A percentile compares a stretch with the other conserved stretches of the same genome.
phyloP scores from a whole-genome alignment of 2,888 invertebrate genomes.

The Pyrrhia umbra region DNA sequence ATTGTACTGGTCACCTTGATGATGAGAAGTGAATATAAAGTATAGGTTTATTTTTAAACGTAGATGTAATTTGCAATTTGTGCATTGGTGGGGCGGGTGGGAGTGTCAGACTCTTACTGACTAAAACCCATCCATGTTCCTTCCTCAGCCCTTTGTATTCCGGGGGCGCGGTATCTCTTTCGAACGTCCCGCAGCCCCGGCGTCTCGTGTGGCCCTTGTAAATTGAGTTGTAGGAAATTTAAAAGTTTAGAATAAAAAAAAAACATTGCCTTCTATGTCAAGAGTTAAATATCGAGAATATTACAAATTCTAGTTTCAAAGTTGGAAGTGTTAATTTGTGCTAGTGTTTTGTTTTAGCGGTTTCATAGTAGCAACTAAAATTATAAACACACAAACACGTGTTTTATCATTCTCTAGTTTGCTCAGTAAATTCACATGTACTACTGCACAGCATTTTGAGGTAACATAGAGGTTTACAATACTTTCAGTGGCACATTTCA shows the following conservation, averaged over 20 bases:
- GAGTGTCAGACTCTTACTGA: no score
- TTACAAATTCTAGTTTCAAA: neutral
- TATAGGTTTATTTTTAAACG: constrained; percentile 12
- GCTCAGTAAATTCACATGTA: constrained; percentile 23
- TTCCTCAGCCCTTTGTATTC: no score
- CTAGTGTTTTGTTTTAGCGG: neutral
- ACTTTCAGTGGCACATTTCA: constrained; percentile 10
- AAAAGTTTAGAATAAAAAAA: no score
- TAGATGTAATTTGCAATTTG: constrained; percentile 34
- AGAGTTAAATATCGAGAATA: neutral
- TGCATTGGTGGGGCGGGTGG: no score
- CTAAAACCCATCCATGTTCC: no score
- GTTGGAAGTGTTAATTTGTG: neutral
- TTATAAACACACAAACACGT: constrained; percentile 22
- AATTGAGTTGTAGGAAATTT: no score
- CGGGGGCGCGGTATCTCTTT: no score
- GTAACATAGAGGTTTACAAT: constrained; percentile 3
- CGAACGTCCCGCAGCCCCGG: no score
- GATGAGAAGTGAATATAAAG: constrained; percentile 4
- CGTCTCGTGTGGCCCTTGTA: no score
- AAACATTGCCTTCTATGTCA: neutral
- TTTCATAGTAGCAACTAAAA: neutral
- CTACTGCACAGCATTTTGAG: constrained; percentile 1
- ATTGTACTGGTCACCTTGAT: constrained; percentile 21
- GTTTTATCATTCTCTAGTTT: constrained; percentile 41